Evolutionary conservation across 2,113 vertebrate species (phyloP), one percentile per base, ranked within the genome.

Genomic region (Calypte anna): DNA sequence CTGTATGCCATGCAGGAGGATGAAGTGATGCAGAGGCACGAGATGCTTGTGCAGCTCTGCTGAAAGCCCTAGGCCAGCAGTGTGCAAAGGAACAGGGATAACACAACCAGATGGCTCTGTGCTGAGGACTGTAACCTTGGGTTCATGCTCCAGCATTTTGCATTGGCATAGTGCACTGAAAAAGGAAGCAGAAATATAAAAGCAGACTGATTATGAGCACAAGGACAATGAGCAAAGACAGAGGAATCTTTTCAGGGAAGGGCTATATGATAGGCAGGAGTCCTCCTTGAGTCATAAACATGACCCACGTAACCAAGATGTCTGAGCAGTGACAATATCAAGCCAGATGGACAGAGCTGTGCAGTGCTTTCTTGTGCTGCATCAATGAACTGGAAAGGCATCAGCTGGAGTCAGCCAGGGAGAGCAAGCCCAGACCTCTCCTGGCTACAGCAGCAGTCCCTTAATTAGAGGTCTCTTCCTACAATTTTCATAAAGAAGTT

Each of bases 291-390:
- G 27, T 36, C 6, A 3, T 8, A 51, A 63, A 75, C 2, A 4
- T 82, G 83, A 55, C 7, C 18, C 43, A 7, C 2, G 24, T 46
- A 58, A 22, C 15, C 57, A n/a, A 62, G 51, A 28, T 7, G 31
- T 28, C 14, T 1, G 4, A 46, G 54, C 12, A 63, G 48, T 4
- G 9, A 44, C 0, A 0, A 57, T 66, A 50, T 58, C 59, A 59
- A 72, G 28, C 40, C 17, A 13, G 67, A 75, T 22, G 23, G 57
- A 59, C 43, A 69, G 55, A 84, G 23, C 9, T 55, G 28, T 36
- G 68, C 16, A 19, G 14, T 5, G 58, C 4, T 72, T 87, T 68
- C 67, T 54, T 79, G 44, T 76, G 58, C 50, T 79, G 23, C 59
- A 54, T n/a, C 82, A 58, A 8, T 61, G n/a, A 73, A 27, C 21